Evolutionary conservation across 2,888 invertebrate genomes (phyloP), one percentile per base, ranked within the genome.

Genomic region (Sphinx pinastri): DNA sequence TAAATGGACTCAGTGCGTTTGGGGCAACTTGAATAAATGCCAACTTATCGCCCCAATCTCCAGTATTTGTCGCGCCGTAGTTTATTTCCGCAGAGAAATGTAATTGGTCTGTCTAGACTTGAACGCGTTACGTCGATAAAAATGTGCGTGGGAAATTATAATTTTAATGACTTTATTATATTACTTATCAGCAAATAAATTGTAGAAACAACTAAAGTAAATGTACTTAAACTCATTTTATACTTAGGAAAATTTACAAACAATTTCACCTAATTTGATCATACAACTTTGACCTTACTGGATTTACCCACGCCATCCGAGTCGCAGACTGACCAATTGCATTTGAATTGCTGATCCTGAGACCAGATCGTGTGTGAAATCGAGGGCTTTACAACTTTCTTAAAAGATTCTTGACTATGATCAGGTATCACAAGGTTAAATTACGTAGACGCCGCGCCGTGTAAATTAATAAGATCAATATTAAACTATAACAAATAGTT

Each of bases 41-140:
- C 63, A 63, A 63, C 16, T 19, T 19, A 25, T 19, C 16, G 13
- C 12, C 49, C 49, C 49, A 63, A 49, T 63, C 63, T 63, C 49
- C 13, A 63, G 63, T 63, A 63, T 47, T 12, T 63, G 49, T 47
- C 47, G 47, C 63, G 7, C 5, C 19, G 13, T 63, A 63, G 63
- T 19, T 63, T 49, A 49, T 19, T 55, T 55, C 16, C 55, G 16
- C 45, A 63, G 16, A 4, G 13, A 16, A 63, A 63, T 25, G 19
- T 63, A 63, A 49, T 19, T 49, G 63, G 49, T 19, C 16, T 10
- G 63, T 63, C 63, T 63, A 63, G 63, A 63, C 63, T 47, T 16
- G 47, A 19, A 49, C 45, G 12, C 45, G 13, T 47, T 38, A 49
- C 12, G n/a, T 60, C 16, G 16, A 13, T 63, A 13, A 19, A 49